Evolutionary conservation across 2,797 vertebrate species (phyloP).

Genomic region (Atherinosoma microstoma): DNA sequence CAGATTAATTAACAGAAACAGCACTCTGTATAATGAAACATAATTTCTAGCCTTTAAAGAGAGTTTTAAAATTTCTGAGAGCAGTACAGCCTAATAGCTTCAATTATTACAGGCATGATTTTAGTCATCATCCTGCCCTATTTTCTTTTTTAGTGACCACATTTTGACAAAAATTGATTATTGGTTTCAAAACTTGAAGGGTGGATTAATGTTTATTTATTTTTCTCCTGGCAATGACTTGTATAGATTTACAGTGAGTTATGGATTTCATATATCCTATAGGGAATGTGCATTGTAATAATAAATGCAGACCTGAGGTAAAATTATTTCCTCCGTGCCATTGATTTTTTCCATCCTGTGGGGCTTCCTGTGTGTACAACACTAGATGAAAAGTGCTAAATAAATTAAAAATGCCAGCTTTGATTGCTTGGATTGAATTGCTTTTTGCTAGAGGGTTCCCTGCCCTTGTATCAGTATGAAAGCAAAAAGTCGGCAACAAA

Average conservation of each 20-base stretch:
- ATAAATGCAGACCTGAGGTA: background rate
- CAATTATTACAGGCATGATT: background rate
- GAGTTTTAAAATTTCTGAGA: background rate
- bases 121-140: background rate
- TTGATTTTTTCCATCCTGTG: background rate
- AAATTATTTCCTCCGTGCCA: background rate
- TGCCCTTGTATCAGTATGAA: background rate
- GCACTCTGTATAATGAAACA: background rate
- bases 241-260: background rate
- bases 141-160: background rate
- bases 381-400: background rate
- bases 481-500: background rate
- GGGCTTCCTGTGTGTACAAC: background rate
- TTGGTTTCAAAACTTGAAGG: background rate
- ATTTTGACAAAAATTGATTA: background rate
- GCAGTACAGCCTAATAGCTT: background rate
- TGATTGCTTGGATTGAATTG: background rate
- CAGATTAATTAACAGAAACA: background rate
- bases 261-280: background rate
- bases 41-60: background rate
- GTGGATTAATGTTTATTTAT: background rate
- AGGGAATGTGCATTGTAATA: background rate
- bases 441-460: background rate
- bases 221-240: background rate
- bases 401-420: background rate